Evolutionary conservation across 2,113 vertebrate species (phyloP), one percentile per base, ranked within the genome.

Genomic region (Orycteropus afer): DNA sequence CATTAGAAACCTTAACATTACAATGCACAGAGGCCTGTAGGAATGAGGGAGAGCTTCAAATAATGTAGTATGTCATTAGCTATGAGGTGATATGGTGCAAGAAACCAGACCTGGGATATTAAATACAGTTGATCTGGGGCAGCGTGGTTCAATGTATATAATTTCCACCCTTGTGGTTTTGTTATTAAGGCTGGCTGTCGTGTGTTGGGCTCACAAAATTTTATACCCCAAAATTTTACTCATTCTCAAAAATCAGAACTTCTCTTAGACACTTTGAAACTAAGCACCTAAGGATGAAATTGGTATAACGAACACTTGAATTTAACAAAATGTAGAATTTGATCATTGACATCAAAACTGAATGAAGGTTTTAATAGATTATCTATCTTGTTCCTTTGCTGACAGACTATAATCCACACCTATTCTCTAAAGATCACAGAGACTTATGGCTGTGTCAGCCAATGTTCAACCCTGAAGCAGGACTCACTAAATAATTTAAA

Each of bases 1-100:
- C 59, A 10, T 93, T 81, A 65, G 34, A 88, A 91, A 74, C 77
- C 61, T 91, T 67, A 59, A 8, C 77, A 94, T 94, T 96, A 84
- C 92, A 85, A 32, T 27, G 78, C 18, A 93, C 53, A 32, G 89
- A 90, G 55, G 53, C 79, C 77, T 77, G 59, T 2, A 91, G 81
- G 61, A 92, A 79, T 20, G 12, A 15, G 65, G 42, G 37, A 61
- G 84, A 34, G 15, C 69, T 90, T 93, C 85, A 86, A 89, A 55
- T 90, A 81, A 61, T 40, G 32, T 23, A 65, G 61, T 55, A 96
- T 49, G 49, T 47, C 61, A 79, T 84, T 91, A 96, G 29, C 65
- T 85, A 65, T 53, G 45, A 37, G 74, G 69, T 17, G 22, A 76
- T 55, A 42, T n/a, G 29, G 40, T 74, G 12, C 81, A 83, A 27